Conservation (phyloP, 1,140 invertebrate species). For the Camponotus vicinus region DNA sequence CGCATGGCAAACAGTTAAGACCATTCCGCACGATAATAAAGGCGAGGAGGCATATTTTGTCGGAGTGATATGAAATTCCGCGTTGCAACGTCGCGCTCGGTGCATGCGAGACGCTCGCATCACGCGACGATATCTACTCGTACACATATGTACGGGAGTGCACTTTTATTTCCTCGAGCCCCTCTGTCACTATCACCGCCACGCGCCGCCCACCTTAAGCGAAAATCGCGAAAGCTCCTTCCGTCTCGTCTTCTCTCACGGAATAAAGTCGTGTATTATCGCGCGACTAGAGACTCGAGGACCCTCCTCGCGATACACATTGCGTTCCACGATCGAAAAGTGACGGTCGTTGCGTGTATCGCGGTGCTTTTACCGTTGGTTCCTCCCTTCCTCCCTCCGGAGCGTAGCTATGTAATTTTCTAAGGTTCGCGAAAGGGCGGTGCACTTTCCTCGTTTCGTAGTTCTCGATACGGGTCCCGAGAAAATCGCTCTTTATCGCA, state of each 20-base stretch:
- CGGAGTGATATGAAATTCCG: slow-evolving; percentile 56
- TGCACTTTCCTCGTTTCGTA: slow-evolving; percentile 26
- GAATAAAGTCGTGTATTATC: slow-evolving; percentile 27
- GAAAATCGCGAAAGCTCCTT: slow-evolving; percentile 51
- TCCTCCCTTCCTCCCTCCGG: neutral
- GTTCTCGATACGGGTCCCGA: slow-evolving; percentile 13
- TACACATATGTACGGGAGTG: neutral
- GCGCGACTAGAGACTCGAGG: slow-evolving; percentile 35
- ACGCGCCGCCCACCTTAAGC: neutral
- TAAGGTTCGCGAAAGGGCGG: slow-evolving; percentile 13
- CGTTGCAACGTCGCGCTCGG: slow-evolving; percentile 10
- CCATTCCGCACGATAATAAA: slow-evolving; percentile 58
- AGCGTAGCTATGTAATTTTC: slow-evolving; percentile 45
- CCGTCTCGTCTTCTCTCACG: neutral
- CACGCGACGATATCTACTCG: slow-evolving; percentile 32
- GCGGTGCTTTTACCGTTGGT: slow-evolving; percentile 35
- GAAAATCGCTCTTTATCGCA: slow-evolving; percentile 58
- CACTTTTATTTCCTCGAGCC: slow-evolving; percentile 50
- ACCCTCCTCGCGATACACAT: slow-evolving; percentile 50
- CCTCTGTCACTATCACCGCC: neutral
- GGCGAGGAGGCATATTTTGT: slow-evolving; percentile 28
- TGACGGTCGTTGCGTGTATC: slow-evolving; percentile 54
- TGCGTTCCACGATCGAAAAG: slow-evolving; percentile 47
- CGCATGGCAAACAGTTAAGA: slow-evolving; percentile 41
- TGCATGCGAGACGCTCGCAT: slow-evolving; percentile 41